Evolutionary conservation across 1,140 invertebrate genomes (phyloP), one percentile per base, ranked within the genome.

Genomic region (Cyphomyrmex costatus): DNA sequence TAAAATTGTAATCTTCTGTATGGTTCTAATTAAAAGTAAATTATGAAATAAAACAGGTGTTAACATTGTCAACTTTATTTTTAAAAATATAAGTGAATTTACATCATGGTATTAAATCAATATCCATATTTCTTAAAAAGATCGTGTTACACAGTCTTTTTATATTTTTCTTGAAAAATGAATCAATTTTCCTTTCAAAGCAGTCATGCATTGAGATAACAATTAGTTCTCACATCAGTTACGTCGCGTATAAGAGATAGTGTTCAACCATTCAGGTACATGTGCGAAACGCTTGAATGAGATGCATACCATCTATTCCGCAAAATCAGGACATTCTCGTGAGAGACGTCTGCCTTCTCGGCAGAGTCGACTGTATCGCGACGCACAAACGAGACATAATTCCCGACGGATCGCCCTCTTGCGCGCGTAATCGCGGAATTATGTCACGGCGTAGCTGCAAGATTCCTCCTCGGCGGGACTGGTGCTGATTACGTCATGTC

Each of bases 351-450:
- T 71, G 24, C 12, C 24, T 71, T 5, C 78, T 70, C 21, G 49
- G 24, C 16, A n/a, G 10, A 24, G 6, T n/a, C 46, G 61, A 63
- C 27, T 49, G 36, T 56, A 51, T 74, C 42, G 24, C 68, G 36
- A 36, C 56, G 61, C 51, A 77, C 16, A 53, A 65, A 60, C 58
- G 60, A 61, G 33, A 33, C 51, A 56, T 70, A 87, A 90, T 85
- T 87, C 86, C 76, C 58, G 76, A 27, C 77, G 71, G 88, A 90
- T 85, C 80, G 61, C 77, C 36, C 66, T 73, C 33, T 70, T 16
- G 36, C 56, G 24, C 66, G 73, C 53, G 63, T 89, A 89, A 89
- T 86, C 90, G 86, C 61, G 76, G 49, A 89, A 92, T 92, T 92
- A 92, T 92, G 92, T 92, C 92, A 92, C 78, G 79, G 27, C 85